phyloP scores from a whole-genome alignment of 2,113 vertebrate species.

The Butorides virescens region DNA sequence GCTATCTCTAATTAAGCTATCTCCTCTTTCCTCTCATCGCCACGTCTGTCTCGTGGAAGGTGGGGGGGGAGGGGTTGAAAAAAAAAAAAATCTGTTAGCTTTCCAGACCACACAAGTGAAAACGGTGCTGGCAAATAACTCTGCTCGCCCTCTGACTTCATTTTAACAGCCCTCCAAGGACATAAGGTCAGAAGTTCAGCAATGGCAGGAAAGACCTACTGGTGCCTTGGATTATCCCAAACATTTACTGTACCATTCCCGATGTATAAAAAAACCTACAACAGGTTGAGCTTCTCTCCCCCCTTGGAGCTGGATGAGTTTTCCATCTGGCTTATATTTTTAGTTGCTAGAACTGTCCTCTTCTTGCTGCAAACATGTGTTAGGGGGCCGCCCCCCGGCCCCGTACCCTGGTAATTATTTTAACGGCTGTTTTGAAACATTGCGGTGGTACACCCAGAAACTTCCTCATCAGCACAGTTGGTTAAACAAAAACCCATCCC shows the following conservation, averaged over 20 bases:
- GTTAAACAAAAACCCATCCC: slow-evolving; percentile 76
- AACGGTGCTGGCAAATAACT: slow-evolving; percentile 88
- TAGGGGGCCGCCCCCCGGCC: slow-evolving; percentile 62
- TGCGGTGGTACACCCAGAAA: slow-evolving; percentile 55
- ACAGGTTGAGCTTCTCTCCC: slow-evolving; percentile 28
- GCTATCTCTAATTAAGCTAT: background rate
- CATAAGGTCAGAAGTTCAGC: slow-evolving; percentile 92
- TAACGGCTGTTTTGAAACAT: slow-evolving; percentile 75
- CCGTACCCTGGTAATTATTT: slow-evolving; percentile 71
- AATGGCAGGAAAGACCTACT: slow-evolving; percentile 85
- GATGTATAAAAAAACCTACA: slow-evolving; percentile 72
- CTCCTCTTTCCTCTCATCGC: slow-evolving; percentile 22
- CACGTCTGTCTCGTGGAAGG: slow-evolving; percentile 57
- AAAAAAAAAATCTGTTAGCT: slow-evolving; percentile 78
- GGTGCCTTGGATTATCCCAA: slow-evolving; percentile 79
- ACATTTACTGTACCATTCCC: slow-evolving; percentile 72
- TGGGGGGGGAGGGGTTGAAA: background rate
- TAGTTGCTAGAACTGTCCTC: slow-evolving; percentile 55
- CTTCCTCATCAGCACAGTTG: slow-evolving; percentile 65
- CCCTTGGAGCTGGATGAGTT: slow-evolving; percentile 65
- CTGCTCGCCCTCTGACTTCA: slow-evolving; percentile 90
- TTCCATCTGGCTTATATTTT: slow-evolving; percentile 76
- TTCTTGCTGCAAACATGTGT: slow-evolving; percentile 70
- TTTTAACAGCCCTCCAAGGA: slow-evolving; percentile 88
- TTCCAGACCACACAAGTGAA: slow-evolving; percentile 95